phyloP scores from a whole-genome alignment of 2,113 vertebrate species.

The Cyanistes caeruleus region DNA sequence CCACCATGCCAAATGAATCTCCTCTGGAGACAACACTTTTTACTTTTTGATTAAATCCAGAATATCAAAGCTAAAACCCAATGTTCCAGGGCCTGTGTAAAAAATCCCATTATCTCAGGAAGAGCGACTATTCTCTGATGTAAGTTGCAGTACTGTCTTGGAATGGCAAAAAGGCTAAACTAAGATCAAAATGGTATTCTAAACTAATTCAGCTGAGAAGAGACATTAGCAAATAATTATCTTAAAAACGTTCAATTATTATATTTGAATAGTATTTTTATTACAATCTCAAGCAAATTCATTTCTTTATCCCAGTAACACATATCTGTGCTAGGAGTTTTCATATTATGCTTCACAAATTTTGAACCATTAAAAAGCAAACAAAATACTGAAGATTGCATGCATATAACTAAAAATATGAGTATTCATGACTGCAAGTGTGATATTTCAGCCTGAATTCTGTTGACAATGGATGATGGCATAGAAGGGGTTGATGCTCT shows the following conservation, averaged over 20 bases:
- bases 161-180: slow-evolving; percentile 22
- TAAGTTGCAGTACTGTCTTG: background rate
- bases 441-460: background rate
- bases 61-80: background rate
- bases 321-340: background rate
- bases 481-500: background rate
- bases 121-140: slow-evolving; percentile 19
- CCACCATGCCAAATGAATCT: background rate
- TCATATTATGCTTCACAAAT: background rate
- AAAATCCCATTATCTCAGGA: slow-evolving; percentile 42
- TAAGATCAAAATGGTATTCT: background rate
- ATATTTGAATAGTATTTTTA: slow-evolving; percentile 31
- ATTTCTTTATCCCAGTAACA: slow-evolving; percentile 14
- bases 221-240: slow-evolving; percentile 10
- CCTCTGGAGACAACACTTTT: background rate
- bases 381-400: background rate
- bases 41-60: slow-evolving; percentile 5
- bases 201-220: background rate
- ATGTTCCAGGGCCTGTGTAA: background rate
- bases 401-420: background rate
- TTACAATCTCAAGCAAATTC: background rate
- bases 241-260: slow-evolving; percentile 13
- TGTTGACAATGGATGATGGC: background rate
- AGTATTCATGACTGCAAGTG: background rate
- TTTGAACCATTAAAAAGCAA: background rate